These are phyloP conservation scores for Orthonyx spaldingii DNA, from an alignment of 2,113 vertebrate species.

Conservation along the genomic window DNA sequence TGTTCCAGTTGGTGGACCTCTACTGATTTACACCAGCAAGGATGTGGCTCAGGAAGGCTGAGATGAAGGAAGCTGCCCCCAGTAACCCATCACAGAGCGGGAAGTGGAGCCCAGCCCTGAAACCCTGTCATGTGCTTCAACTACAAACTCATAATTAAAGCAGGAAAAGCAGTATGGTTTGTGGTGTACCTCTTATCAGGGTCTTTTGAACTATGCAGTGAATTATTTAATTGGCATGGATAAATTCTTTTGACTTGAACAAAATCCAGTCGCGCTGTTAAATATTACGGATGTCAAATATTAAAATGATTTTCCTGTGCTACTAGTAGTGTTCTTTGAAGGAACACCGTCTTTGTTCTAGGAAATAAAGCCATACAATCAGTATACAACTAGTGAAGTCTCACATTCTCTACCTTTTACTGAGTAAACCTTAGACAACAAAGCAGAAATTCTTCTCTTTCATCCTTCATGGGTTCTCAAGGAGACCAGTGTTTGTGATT, in stretches of 20 bases:
- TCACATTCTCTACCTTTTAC: slow-evolving; percentile 40
- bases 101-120: slow-evolving; percentile 44
- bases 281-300: slow-evolving; percentile 57
- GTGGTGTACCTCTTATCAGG: slow-evolving; percentile 45
- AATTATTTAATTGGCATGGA: slow-evolving; percentile 65
- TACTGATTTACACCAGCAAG: not conserved
- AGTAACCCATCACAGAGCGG: not conserved
- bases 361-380: slow-evolving; percentile 52
- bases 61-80: slow-evolving; percentile 8
- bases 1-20: not conserved
- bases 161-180: slow-evolving; percentile 47
- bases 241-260: slow-evolving; percentile 65
- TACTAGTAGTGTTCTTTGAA: slow-evolving; percentile 55
- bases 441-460: slow-evolving; percentile 4
- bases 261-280: slow-evolving; percentile 20
- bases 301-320: slow-evolving; percentile 44
- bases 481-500: slow-evolving; percentile 1
- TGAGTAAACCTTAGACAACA: slow-evolving; percentile 35
- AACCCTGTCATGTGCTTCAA: slow-evolving; percentile 7
- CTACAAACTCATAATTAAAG: slow-evolving; percentile 29
- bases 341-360: slow-evolving; percentile 61
- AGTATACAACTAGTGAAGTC: slow-evolving; percentile 18
- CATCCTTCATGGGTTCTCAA: not conserved
- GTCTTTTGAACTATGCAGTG: slow-evolving; percentile 60
- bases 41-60: slow-evolving; percentile 5